Evolutionary conservation across 2,888 invertebrate species (phyloP), one percentile per base, ranked within the genome.

Genomic region (Parnassius mnemosyne): DNA sequence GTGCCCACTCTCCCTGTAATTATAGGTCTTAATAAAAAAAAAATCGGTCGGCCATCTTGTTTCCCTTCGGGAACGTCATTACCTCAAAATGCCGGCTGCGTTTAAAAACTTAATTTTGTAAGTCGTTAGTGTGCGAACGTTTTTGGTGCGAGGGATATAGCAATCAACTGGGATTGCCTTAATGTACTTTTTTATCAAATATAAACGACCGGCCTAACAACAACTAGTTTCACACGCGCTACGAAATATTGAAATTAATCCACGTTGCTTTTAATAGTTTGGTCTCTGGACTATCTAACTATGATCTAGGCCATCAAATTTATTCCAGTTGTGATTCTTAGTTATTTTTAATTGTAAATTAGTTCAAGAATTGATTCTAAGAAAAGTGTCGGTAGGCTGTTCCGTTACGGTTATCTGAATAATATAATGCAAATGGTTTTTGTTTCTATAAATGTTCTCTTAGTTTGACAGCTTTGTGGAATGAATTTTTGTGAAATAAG

Each of bases 91-190:
- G 61, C 64, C 60, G 64, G 60, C 61, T 58, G 64, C 67, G 69
- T 75, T 80, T 84, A 84, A 84, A 84, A 84, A 83, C 83, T 83
- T 83, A 82, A 84, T 84, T 83, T 74, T 65, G 68, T 69, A 68
- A 65, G 75, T 80, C 81, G 81, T 84, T 81, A 81, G 78, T 70
- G 78, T 70, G 75, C 69, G 74, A 66, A 66, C 67, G 68, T 61
- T 69, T 69, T 71, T 65, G 66, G 58, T 60, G 50, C 67, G 66
- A 59, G 70, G 68, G 70, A 71, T 71, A 70, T 71, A 68, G 69
- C 68, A 70, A 71, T 70, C 70, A 68, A 66, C 50, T 44, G 63
- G 59, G 55, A 63, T 63, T 59, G 59, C 51, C 59, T 63, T 63
- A 63, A 63, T 63, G 59, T 59, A 20, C 11, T 59, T 59, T 63